Evolutionary conservation across 2,113 vertebrate species (phyloP).

Genomic region (Psittacula cyanocephala): DNA sequence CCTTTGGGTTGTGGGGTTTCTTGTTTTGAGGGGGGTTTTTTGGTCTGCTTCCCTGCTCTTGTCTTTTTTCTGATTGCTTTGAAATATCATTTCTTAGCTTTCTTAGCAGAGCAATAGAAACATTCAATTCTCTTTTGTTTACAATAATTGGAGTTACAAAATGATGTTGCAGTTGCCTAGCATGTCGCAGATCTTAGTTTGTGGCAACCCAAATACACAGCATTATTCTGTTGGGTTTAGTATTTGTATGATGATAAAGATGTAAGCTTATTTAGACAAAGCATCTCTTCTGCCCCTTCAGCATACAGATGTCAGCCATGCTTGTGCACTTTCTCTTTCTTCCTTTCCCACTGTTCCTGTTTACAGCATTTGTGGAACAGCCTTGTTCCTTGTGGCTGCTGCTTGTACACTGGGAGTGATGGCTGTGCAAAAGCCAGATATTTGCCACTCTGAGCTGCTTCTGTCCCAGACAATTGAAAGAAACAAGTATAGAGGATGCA

Average conservation of each 20-base stretch:
- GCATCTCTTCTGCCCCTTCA: background rate
- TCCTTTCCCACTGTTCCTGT: background rate
- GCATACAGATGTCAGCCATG: background rate
- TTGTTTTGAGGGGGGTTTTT: background rate
- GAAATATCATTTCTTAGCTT: background rate
- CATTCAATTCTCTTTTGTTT: constrained; percentile 47
- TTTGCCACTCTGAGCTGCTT: constrained; percentile 15
- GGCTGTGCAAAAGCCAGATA: background rate
- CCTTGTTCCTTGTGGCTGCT: background rate
- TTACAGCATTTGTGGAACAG: background rate
- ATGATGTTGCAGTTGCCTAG: constrained; percentile 45
- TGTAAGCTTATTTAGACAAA: background rate
- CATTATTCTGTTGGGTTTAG: constrained; percentile 36
- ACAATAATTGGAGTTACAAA: constrained; percentile 39
- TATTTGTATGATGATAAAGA: background rate
- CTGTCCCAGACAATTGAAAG: background rate
- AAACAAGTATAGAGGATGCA: background rate
- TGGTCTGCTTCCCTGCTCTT: background rate
- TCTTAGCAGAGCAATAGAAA: background rate
- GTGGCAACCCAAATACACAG: constrained; percentile 45
- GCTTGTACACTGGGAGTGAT: background rate
- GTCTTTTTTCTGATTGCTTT: background rate
- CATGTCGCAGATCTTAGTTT: constrained; percentile 4
- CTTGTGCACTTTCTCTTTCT: background rate
- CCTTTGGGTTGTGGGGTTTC: background rate